Percentiles rank a stretch among this genome's conserved stretches.
phyloP scores from a whole-genome alignment of 2,113 vertebrate species.

The Pelobates fuscus region DNA sequence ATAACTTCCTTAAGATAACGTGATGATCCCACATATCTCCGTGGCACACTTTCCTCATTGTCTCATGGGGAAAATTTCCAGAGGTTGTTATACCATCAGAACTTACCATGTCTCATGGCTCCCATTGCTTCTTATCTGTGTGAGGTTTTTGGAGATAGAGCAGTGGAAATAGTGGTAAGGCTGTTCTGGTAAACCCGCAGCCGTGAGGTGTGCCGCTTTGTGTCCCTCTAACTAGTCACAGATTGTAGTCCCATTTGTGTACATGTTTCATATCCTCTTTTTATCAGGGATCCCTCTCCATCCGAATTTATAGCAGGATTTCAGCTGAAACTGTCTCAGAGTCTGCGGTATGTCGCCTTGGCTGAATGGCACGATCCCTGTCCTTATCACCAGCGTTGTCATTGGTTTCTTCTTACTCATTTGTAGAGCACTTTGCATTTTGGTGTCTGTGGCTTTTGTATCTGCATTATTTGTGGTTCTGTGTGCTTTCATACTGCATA shows the following conservation, averaged over 20 bases:
- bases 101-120: too few relatives aligned
- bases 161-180: too few relatives aligned
- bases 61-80: too few relatives aligned
- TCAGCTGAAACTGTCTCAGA: conserved; percentile 76
- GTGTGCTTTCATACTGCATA: not conserved
- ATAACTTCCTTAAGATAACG: too few relatives aligned
- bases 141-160: too few relatives aligned
- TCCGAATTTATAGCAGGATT: conserved; percentile 76
- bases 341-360: conserved; percentile 77
- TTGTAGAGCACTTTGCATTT: not conserved
- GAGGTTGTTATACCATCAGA: too few relatives aligned
- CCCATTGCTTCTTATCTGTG: too few relatives aligned
- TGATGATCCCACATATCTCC: too few relatives aligned
- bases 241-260: conserved; percentile 22
- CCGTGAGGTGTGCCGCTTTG: too few relatives aligned
- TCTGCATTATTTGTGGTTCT: not conserved
- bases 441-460: not conserved
- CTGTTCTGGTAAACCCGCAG: too few relatives aligned
- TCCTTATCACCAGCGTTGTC: not conserved
- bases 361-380: conserved; percentile 54
- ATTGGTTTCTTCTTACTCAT: conserved; percentile 43
- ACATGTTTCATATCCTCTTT: conserved; percentile 71
- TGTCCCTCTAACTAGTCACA: not conserved
- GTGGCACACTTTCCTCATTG: too few relatives aligned
- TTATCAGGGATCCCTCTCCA: conserved; percentile 81